A percentile compares a stretch with the other conserved stretches of the same genome.
Evolutionary conservation across 2,113 vertebrate species (phyloP).

Genomic region (Sorex araneus): DNA sequence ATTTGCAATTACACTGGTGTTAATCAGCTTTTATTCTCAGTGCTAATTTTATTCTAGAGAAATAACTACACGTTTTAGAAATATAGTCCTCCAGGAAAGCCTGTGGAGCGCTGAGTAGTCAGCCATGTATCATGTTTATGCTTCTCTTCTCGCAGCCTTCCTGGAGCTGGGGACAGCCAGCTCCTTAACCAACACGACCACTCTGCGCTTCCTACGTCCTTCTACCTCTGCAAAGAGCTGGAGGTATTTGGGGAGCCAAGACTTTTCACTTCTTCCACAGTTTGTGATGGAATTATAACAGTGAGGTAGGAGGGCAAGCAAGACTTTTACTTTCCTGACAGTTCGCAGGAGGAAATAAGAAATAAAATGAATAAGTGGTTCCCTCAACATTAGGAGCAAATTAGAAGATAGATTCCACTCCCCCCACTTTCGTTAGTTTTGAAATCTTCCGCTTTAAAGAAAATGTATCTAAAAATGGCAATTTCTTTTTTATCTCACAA

Average conservation of each 20-base stretch:
- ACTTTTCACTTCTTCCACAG: conserved; percentile 9
- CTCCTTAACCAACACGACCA: background rate
- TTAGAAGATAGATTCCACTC: background rate
- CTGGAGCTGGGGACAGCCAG: background rate
- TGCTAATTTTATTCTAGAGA: conserved; percentile 33
- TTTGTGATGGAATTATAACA: conserved; percentile 38
- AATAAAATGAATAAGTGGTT: conserved; percentile 23
- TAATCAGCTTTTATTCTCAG: conserved; percentile 12
- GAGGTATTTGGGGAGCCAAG: conserved; percentile 55
- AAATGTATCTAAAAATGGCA: background rate
- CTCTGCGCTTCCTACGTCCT: background rate
- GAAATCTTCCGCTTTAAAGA: conserved; percentile 33
- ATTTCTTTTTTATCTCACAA: conserved; percentile 12
- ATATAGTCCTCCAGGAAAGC: background rate
- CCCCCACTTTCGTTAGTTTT: background rate
- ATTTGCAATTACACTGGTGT: background rate
- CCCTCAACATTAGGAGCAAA: background rate
- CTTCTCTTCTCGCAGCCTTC: background rate
- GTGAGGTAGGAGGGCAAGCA: background rate
- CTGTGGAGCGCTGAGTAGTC: background rate
- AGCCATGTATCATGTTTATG: background rate
- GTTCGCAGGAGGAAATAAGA: conserved; percentile 8
- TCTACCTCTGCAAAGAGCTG: conserved; percentile 3
- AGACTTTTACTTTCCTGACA: conserved; percentile 21
- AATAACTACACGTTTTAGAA: conserved; percentile 1